Evolutionary conservation across 2,113 vertebrate genomes (phyloP).

Genomic region (Acrocephalus kingi): DNA sequence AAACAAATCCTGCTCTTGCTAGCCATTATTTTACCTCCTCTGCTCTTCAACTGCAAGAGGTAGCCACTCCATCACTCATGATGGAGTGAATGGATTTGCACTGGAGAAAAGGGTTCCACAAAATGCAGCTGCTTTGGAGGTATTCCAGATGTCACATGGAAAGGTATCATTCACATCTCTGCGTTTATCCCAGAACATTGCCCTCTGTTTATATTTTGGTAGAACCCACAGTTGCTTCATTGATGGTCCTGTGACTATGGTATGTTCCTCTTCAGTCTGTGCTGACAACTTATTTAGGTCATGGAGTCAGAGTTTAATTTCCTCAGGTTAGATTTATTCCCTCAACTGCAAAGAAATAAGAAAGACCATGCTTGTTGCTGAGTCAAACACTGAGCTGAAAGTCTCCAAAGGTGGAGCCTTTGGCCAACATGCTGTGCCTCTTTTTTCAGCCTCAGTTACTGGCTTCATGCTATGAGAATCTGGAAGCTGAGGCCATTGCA

Average conservation of each 20-base stretch:
- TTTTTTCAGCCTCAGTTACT: not conserved
- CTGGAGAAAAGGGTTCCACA: not conserved
- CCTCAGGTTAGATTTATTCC: constrained; percentile 32
- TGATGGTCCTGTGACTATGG: not conserved
- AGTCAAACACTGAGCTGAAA: not conserved
- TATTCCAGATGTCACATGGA: not conserved
- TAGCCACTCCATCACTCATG: not conserved
- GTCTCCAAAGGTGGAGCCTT: not conserved
- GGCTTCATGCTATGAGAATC: not conserved
- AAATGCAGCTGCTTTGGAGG: not conserved
- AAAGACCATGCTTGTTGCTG: not conserved
- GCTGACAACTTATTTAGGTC: constrained; percentile 50
- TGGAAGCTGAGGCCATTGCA: not conserved
- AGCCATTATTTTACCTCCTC: not conserved
- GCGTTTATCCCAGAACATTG: not conserved
- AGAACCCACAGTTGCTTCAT: constrained; percentile 8
- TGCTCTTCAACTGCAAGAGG: not conserved
- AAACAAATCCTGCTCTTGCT: not conserved
- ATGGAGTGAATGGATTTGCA: not conserved
- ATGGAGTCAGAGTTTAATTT: constrained; percentile 47
- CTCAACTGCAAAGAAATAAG: constrained; percentile 4
- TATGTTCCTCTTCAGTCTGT: constrained; percentile 35
- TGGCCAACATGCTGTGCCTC: not conserved
- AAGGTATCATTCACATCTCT: not conserved
- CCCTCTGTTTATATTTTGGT: constrained; percentile 16